Conservation (phyloP, 2,888 invertebrate species). For the Brachypterus glaber region DNA sequence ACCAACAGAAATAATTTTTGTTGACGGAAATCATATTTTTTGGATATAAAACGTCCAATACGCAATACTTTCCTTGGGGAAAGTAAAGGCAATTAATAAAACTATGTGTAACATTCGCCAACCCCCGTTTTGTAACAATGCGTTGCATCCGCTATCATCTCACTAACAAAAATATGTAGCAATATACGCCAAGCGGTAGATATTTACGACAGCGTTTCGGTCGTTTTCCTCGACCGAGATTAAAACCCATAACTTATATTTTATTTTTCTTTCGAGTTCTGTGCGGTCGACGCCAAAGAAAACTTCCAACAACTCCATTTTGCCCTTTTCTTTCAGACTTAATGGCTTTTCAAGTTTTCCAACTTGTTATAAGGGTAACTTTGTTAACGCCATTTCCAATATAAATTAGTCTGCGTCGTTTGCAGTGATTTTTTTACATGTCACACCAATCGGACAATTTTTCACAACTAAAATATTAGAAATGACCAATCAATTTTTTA, state of each 20-base stretch:
- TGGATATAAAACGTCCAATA: no score
- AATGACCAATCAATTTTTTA: no score
- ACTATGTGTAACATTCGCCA: no score
- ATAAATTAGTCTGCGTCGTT: slow-evolving; percentile 24
- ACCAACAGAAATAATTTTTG: no score
- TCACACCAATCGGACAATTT: no score
- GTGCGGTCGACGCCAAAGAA: slow-evolving; percentile 16
- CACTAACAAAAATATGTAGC: slow-evolving; percentile 37
- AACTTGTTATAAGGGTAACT: slow-evolving; percentile 21
- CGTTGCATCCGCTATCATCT: slow-evolving; percentile 34
- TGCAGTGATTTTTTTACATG: no score
- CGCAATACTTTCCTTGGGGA: no score
- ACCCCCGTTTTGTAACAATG: no score
- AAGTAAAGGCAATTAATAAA: no score
- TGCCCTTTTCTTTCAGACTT: slow-evolving; percentile 32
- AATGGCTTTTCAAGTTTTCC: slow-evolving; percentile 30
- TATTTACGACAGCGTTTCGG: slow-evolving; percentile 38
- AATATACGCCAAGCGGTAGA: slow-evolving; percentile 35
- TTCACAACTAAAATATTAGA: no score
- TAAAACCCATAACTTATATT: slow-evolving; percentile 44
- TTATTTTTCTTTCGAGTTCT: slow-evolving; percentile 33
- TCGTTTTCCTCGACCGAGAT: slow-evolving; percentile 37
- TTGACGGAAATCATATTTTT: no score
- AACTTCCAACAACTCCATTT: slow-evolving; percentile 28
- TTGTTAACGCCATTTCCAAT: slow-evolving; percentile 23